A percentile compares a stretch with the other conserved stretches of the same genome.
Conservation (phyloP, 53 echinoderm and acorn worm genomes). For the Patiria pectinifera region DNA sequence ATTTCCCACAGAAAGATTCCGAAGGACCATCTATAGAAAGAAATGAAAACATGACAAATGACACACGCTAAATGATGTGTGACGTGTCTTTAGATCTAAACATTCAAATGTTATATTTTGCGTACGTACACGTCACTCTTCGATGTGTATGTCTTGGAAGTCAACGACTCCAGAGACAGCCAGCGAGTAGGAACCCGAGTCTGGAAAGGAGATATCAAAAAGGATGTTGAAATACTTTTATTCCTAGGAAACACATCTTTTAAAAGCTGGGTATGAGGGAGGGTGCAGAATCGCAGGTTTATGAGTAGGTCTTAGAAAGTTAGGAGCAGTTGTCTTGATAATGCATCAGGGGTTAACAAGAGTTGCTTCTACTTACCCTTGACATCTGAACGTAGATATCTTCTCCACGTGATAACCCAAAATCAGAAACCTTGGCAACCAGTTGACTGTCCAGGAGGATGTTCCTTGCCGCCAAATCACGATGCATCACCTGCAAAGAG, state of each 20-base stretch:
- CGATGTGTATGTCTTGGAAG: not conserved
- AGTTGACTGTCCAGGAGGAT: too few relatives aligned
- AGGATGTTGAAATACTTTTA: not conserved
- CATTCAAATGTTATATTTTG: too few relatives aligned
- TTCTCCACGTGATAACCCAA: constrained; percentile 62
- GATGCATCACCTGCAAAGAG: constrained; percentile 44
- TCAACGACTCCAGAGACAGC: constrained; percentile 40
- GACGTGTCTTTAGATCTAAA: too few relatives aligned
- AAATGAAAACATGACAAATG: too few relatives aligned
- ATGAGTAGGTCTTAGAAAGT: not conserved
- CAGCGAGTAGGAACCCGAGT: constrained; percentile 23
- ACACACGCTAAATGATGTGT: too few relatives aligned
- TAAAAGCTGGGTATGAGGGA: not conserved
- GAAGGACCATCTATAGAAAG: not conserved
- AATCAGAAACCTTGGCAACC: too few relatives aligned
- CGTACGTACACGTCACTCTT: constrained; percentile 54
- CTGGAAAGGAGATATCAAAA: not conserved
- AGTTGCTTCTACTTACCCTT: constrained; percentile 9
- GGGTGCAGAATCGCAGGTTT: not conserved
- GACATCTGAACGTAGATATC: constrained; percentile 52
- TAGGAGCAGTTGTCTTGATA: not conserved
- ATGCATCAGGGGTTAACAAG: too few relatives aligned
- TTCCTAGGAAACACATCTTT: too few relatives aligned
- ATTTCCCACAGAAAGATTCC: constrained; percentile 49
- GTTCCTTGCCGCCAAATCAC: too few relatives aligned